These are phyloP conservation scores for Numenius phaeopus DNA, from an alignment of 2,797 vertebrate species.

Conservation along the genomic window DNA sequence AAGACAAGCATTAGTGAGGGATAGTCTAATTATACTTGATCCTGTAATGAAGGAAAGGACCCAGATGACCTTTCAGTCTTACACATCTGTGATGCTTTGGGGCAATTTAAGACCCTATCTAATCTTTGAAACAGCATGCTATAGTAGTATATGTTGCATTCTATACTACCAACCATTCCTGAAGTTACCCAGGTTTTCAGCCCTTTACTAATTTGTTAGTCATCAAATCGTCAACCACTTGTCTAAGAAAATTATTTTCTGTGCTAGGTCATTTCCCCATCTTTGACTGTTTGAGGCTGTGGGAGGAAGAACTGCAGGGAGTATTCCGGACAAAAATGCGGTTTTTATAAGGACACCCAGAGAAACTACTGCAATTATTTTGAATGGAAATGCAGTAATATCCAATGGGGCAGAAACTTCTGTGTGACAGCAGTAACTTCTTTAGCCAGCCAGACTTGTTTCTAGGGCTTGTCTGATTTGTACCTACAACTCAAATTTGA, in stretches of 20 bases:
- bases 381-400: background rate
- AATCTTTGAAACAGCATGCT: background rate
- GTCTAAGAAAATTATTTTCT: background rate
- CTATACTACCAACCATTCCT: background rate
- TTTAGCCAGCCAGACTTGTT: background rate
- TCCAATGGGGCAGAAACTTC: background rate
- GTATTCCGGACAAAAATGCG: background rate
- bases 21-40: background rate
- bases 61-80: constrained; percentile 6
- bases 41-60: background rate
- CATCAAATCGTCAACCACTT: background rate
- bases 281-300: background rate
- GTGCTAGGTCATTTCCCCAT: background rate
- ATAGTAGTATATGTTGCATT: too few relatives aligned
- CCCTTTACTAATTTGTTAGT: background rate
- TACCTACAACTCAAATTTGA: background rate
- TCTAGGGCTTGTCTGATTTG: background rate
- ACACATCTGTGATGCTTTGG: background rate
- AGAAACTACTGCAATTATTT: constrained; percentile 3
- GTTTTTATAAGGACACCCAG: background rate
- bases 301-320: background rate
- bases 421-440: background rate
- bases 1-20: background rate
- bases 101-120: background rate
- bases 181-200: background rate